Base-by-base conservation (phyloP, 2,888 invertebrate genomes). In the Bombyx huttoni region DNA sequence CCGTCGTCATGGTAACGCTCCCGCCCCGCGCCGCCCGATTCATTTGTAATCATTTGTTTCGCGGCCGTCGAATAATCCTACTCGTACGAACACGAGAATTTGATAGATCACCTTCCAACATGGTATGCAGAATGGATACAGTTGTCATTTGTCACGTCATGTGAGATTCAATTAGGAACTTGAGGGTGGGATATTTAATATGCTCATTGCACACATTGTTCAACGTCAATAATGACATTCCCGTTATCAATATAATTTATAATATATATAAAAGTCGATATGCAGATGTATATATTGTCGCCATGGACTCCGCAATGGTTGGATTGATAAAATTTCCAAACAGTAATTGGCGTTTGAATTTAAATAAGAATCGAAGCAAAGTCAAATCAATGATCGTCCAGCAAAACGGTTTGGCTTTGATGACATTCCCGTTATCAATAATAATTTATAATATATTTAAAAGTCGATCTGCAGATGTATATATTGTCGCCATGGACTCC, bases 21-120 rank as follows among this genome's bases (percentile, higher is more conserved):
- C 59, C 65, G 57, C 64, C 54, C 63, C 64, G 68, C 67, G 61
- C 61, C 56, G 54, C 75, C 70, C 75, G 69, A 80, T 84, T 83
- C 86, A 86, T 86, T 87, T 87, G 87, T 87, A 82, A 87, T 86
- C 87, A 85, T 88, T 88, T 88, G 87, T 86, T 88, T 87, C 82
- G 78, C 76, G 70, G 75, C 76, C 75, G 70, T 78, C 81, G 78
- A 78, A 85, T 84, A 81, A 82, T 78, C 80, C 78, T 67, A 67
- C 71, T 77, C 74, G 75, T 81, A 82, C 70, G 67, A 72, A 40
- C 66, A 76, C 64, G 72, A 47, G 53, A 80, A 79, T 81, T 80
- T 85, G 81, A 87, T 85, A 73, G 77, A 85, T 85, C 72, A 70
- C 68, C 61, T 53, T 55, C 48, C 12, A 47, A 49, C 56, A 56